Conservation (phyloP, 2,888 invertebrate species). For the Cryptosula pallasiana region DNA sequence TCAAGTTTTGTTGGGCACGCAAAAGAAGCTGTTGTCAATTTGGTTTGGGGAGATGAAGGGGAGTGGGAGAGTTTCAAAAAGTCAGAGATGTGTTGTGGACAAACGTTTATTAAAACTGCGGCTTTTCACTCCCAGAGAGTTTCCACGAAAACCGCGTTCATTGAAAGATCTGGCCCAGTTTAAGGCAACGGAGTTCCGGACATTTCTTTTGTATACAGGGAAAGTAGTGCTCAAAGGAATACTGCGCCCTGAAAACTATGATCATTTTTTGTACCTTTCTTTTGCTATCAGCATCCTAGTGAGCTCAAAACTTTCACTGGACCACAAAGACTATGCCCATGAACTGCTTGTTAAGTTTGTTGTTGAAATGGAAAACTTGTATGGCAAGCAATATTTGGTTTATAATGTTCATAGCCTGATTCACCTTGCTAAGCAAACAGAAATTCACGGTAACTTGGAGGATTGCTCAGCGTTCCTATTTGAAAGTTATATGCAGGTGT, state of each 20-base stretch:
- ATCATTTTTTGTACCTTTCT: neutral
- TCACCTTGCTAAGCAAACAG: neutral
- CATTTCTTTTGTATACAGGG: slow-evolving; percentile 8
- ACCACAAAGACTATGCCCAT: neutral
- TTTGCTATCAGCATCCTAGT: neutral
- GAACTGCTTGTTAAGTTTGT: neutral
- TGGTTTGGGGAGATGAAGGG: neutral
- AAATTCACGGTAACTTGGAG: neutral
- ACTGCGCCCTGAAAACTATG: neutral
- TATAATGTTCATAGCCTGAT: slow-evolving; percentile 17
- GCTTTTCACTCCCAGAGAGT: neutral
- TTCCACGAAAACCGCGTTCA: neutral
- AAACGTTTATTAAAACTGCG: neutral
- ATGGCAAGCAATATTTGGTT: slow-evolving; percentile 7
- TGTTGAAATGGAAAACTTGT: neutral
- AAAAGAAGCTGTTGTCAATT: slow-evolving; percentile 10
- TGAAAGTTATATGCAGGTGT: slow-evolving; percentile 16
- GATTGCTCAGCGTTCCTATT: slow-evolving; percentile 9
- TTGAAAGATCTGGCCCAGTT: neutral
- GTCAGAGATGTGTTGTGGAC: neutral
- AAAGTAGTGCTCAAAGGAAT: slow-evolving; percentile 12
- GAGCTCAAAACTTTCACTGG: neutral
- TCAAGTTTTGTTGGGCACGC: neutral
- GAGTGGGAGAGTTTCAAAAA: neutral
- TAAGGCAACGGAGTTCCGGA: slow-evolving; percentile 12